Conservation (phyloP, 2,888 invertebrate species). For the Meghimatium bilineatum region DNA sequence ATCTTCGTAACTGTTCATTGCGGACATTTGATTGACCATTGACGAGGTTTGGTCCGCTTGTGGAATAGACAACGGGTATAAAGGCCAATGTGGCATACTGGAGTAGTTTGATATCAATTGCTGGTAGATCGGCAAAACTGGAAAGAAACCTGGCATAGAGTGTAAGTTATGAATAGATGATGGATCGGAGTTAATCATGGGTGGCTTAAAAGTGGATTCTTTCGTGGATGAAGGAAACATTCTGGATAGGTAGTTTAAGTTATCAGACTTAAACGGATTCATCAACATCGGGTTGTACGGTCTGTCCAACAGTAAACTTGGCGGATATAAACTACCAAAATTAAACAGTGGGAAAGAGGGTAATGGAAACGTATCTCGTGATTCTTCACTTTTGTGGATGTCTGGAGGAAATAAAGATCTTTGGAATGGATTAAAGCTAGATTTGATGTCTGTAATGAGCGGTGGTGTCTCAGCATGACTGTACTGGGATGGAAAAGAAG, state of each 20-base stretch:
- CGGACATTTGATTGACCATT: constrained; percentile 45
- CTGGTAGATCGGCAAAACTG: constrained; percentile 55
- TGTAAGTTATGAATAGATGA: constrained; percentile 41
- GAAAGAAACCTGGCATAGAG: constrained; percentile 58
- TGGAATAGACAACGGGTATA: constrained; percentile 56
- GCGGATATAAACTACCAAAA: constrained; percentile 48
- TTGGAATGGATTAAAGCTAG: constrained; percentile 40
- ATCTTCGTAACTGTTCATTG: constrained; percentile 55
- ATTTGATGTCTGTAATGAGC: constrained; percentile 49
- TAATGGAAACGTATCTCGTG: background rate
- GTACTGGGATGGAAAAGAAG: background rate
- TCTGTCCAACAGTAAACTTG: constrained; percentile 54
- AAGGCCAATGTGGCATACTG: constrained; percentile 64
- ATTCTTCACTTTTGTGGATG: background rate
- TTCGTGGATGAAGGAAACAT: constrained; percentile 43
- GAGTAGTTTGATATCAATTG: constrained; percentile 53
- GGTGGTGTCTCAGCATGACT: background rate
- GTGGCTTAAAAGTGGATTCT: constrained; percentile 59
- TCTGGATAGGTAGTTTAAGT: constrained; percentile 24
- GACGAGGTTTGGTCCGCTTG: constrained; percentile 27
- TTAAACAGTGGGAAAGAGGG: background rate
- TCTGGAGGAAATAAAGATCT: constrained; percentile 49
- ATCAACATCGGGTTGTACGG: constrained; percentile 49
- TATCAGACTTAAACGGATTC: constrained; percentile 42
- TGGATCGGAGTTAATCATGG: constrained; percentile 27